Evolutionary conservation across 2,888 invertebrate species (phyloP).

Genomic region (Orchestes rusci): DNA sequence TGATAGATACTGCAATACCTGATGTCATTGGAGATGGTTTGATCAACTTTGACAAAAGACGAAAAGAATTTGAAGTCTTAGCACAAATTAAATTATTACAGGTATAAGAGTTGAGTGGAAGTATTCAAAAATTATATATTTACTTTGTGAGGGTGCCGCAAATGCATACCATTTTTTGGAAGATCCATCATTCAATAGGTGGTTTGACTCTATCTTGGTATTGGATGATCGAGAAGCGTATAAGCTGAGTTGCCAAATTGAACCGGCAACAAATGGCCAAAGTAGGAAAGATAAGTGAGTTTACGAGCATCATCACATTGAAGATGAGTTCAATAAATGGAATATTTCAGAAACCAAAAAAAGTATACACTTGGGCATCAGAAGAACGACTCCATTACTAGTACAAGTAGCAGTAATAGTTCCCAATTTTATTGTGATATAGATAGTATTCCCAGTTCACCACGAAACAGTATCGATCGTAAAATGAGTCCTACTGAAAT

Average conservation of each 20-base stretch:
- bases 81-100: conserved; percentile 96
- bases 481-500: conserved; percentile 68
- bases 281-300: conserved; percentile 14
- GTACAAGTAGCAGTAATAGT: conserved; percentile 81
- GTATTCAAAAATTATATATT: background rate
- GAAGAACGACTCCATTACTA: conserved; percentile 87
- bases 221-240: conserved; percentile 88
- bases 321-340: too few relatives aligned
- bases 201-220: conserved; percentile 90
- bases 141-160: conserved; percentile 59
- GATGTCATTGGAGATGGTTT: conserved; percentile 75
- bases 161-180: conserved; percentile 85
- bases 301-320: background rate
- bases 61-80: conserved; percentile 97
- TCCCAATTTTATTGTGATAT: conserved; percentile 85
- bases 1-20: conserved; percentile 96
- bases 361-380: too few relatives aligned
- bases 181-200: conserved; percentile 85
- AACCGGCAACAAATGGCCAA: conserved; percentile 49
- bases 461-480: conserved; percentile 73
- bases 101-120: conserved; percentile 22
- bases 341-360: too few relatives aligned
- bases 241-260: conserved; percentile 82
- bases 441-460: conserved; percentile 61
- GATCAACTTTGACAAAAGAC: conserved; percentile 95